phyloP scores from a whole-genome alignment of 2,113 vertebrate genomes.

The Ranitomeya imitator region DNA sequence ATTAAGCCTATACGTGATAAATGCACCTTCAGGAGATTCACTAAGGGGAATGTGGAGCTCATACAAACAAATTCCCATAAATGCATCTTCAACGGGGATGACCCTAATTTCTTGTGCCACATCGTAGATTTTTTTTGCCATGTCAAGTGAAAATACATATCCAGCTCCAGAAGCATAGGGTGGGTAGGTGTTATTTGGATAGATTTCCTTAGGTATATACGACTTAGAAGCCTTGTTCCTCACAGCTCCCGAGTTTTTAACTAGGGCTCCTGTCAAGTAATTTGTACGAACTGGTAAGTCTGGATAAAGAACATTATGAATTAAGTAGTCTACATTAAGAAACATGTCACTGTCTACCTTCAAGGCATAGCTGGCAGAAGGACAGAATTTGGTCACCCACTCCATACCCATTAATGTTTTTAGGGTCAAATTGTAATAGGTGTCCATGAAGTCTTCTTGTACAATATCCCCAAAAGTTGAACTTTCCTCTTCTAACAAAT shows the following conservation, averaged over 20 bases:
- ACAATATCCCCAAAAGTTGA: background rate
- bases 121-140: conserved; percentile 53
- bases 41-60: conserved; percentile 1
- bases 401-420: conserved; percentile 57
- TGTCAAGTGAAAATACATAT: conserved; percentile 51
- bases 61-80: conserved; percentile 54
- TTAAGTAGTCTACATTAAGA: conserved; percentile 53
- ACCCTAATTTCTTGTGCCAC: background rate
- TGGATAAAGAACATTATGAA: conserved; percentile 52
- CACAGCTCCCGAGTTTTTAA: background rate
- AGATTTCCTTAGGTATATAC: conserved; percentile 54
- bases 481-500: conserved; percentile 24
- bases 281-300: conserved; percentile 29
- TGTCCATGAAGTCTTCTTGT: conserved; percentile 60
- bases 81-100: conserved; percentile 59
- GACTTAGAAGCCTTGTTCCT: background rate
- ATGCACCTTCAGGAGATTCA: background rate
- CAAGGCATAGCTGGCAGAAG: conserved; percentile 39
- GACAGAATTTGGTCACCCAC: conserved; percentile 53
- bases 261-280: conserved; percentile 56
- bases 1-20: conserved; percentile 34
- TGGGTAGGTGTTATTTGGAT: conserved; percentile 24
- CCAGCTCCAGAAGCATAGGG: conserved; percentile 60
- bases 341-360: conserved; percentile 59
- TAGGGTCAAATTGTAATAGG: conserved; percentile 56